These are phyloP conservation scores for Dolichoris vasculosae DNA, from an alignment of 1,140 invertebrate genomes.

Conservation along the genomic window DNA sequence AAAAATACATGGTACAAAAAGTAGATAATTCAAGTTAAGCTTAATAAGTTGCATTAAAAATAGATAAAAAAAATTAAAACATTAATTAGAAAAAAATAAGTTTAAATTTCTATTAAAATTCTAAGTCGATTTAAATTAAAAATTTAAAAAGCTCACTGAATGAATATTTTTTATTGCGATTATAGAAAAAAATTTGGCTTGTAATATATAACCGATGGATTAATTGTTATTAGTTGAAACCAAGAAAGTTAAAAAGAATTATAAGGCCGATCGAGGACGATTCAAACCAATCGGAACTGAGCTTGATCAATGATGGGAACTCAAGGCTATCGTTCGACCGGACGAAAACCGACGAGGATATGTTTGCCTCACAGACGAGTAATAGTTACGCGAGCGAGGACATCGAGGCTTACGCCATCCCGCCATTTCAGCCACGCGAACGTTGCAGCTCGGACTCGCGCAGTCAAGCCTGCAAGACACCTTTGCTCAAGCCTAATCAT, in stretches of 20 bases:
- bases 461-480: slow-evolving; percentile 60
- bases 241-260: slow-evolving; percentile 64
- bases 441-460: slow-evolving; percentile 26
- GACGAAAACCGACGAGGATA: slow-evolving; percentile 59
- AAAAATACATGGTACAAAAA: too few species aligned
- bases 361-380: slow-evolving; percentile 54
- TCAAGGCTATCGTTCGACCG: slow-evolving; percentile 40
- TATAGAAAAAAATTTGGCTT: not conserved
- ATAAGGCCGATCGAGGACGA: slow-evolving; percentile 66
- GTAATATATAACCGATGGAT: not conserved
- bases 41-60: too few species aligned
- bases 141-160: not conserved
- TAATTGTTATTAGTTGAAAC: slow-evolving; percentile 52
- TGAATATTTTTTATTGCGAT: not conserved
- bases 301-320: slow-evolving; percentile 51
- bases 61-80: too few species aligned
- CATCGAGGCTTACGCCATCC: not conserved
- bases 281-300: slow-evolving; percentile 56
- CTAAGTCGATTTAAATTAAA: not conserved
- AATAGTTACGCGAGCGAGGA: slow-evolving; percentile 53
- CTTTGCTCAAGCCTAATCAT: slow-evolving; percentile 55
- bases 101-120: too few species aligned
- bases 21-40: too few species aligned
- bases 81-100: too few species aligned
- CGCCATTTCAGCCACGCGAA: slow-evolving; percentile 19